These are phyloP conservation scores for Volucella inanis DNA, from an alignment of 2,888 invertebrate species.

Conservation along the genomic window DNA sequence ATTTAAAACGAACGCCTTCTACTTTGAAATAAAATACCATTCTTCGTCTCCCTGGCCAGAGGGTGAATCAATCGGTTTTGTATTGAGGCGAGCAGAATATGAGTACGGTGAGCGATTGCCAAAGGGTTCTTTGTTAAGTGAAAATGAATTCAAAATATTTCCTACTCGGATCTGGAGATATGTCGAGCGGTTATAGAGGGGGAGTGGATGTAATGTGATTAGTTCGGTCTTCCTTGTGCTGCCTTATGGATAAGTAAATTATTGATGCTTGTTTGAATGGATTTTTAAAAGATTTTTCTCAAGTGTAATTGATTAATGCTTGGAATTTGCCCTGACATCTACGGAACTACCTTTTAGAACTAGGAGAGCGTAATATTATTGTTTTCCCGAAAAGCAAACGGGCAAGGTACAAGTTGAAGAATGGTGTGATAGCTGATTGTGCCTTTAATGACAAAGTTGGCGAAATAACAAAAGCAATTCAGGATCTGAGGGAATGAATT, in stretches of 20 bases:
- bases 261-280: too few species aligned
- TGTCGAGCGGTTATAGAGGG: not conserved
- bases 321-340: too few species aligned
- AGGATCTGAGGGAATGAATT: too few species aligned
- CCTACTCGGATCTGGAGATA: not conserved
- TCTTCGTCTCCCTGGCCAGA: constrained; percentile 10
- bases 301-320: too few species aligned
- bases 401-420: too few species aligned
- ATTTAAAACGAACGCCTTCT: not conserved
- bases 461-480: too few species aligned
- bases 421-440: too few species aligned
- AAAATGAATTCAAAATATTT: constrained; percentile 32
- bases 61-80: constrained; percentile 44
- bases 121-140: constrained; percentile 42
- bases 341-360: too few species aligned
- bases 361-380: too few species aligned
- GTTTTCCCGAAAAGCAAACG: too few species aligned
- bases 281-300: too few species aligned
- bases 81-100: not conserved
- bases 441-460: too few species aligned
- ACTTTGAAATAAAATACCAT: constrained; percentile 4
- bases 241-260: not conserved
- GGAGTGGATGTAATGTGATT: not conserved
- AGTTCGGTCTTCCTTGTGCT: not conserved
- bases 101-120: constrained; percentile 1